Evolutionary conservation across 2,797 vertebrate genomes (phyloP).

Genomic region (Coreius guichenoti): DNA sequence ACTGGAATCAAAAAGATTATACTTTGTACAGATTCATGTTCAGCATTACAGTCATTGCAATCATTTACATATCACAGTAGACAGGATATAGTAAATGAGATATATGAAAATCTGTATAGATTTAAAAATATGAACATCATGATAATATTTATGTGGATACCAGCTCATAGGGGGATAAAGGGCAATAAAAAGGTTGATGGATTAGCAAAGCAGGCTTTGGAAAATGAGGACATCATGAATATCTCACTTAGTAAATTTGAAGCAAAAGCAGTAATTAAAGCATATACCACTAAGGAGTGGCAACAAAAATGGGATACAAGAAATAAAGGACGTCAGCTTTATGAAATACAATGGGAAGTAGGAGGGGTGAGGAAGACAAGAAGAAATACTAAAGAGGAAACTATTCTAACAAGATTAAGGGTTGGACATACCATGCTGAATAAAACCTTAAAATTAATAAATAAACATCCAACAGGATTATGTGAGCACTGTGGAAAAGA

Average conservation of each 20-base stretch:
- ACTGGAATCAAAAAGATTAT: neutral
- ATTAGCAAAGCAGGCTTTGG: neutral
- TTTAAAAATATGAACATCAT: too few species aligned
- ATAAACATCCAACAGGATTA: neutral
- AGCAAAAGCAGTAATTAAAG: neutral
- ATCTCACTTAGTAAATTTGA: neutral
- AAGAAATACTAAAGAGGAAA: neutral
- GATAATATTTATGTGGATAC: too few species aligned
- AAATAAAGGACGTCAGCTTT: neutral
- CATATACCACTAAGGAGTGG: neutral
- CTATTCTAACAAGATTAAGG: neutral
- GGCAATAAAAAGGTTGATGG: neutral
- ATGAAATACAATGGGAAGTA: neutral
- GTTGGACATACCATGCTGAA: neutral
- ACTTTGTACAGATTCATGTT: neutral
- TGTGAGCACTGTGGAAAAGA: neutral
- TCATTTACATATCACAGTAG: neutral
- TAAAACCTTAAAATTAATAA: neutral
- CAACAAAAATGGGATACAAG: neutral
- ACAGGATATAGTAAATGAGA: neutral
- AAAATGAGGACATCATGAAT: neutral
- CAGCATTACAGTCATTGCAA: neutral
- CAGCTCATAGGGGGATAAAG: neutral
- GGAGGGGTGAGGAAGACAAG: neutral
- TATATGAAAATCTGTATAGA: neutral